phyloP scores from a whole-genome alignment of 2,113 vertebrate genomes.

The Mormyrus lacerda region DNA sequence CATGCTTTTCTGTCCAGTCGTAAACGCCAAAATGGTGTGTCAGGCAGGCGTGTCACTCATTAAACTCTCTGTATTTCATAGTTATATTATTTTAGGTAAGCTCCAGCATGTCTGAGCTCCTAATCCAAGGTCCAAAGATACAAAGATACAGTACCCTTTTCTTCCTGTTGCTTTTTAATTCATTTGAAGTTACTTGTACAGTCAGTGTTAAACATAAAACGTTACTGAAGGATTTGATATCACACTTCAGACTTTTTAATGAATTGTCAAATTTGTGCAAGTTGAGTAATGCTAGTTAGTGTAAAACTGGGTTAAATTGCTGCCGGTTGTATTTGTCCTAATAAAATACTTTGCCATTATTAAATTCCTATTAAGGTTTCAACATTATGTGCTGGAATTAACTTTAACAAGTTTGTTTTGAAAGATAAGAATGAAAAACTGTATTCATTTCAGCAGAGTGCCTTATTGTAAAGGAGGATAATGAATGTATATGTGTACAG shows the following conservation, averaged over 20 bases:
- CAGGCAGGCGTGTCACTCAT: background rate
- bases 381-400: background rate
- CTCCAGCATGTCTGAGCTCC: background rate
- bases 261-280: background rate
- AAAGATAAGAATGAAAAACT: background rate
- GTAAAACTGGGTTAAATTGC: background rate
- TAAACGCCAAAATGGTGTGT: background rate
- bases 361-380: background rate
- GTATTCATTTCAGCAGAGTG: background rate
- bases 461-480: background rate
- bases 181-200: background rate
- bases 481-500: background rate
- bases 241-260: background rate
- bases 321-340: background rate
- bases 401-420: background rate
- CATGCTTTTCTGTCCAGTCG: background rate
- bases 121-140: background rate
- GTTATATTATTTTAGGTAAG: background rate
- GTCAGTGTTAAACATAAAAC: background rate
- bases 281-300: background rate
- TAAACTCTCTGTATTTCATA: background rate
- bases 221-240: background rate
- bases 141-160: background rate
- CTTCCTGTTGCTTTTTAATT: background rate
- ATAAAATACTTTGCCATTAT: background rate